Percentiles rank a stretch among this genome's conserved stretches.
Conservation (phyloP, 2,888 invertebrate species). For the Acanthoscelides obtectus region DNA sequence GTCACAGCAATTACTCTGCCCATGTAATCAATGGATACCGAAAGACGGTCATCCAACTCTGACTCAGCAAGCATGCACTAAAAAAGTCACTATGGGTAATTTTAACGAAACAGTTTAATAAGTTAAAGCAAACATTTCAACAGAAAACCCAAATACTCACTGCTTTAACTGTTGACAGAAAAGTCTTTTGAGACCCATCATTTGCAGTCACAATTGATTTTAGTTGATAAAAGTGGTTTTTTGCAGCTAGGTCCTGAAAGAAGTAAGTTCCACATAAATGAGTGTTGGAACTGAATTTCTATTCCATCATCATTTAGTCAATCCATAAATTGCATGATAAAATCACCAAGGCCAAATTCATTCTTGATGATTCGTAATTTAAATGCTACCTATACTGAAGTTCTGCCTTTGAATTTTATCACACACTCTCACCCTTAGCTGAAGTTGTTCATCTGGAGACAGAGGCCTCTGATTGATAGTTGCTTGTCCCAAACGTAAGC, state of each 20-base stretch:
- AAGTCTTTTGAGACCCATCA: constrained; percentile 62
- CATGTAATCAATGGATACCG: constrained; percentile 72
- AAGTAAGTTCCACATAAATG: no score
- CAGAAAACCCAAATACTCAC: constrained; percentile 44
- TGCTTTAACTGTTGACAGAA: constrained; percentile 76
- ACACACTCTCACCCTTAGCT: constrained; percentile 22
- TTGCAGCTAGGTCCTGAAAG: constrained; percentile 58
- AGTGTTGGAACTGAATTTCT: no score
- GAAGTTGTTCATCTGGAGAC: constrained; percentile 51
- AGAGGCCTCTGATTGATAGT: constrained; percentile 60
- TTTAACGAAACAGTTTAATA: background rate
- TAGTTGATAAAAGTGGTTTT: constrained; percentile 71
- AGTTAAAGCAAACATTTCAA: background rate
- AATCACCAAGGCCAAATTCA: no score
- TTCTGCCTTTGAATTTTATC: no score
- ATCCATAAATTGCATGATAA: no score
- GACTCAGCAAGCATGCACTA: constrained; percentile 72
- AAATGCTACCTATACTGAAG: no score
- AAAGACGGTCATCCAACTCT: constrained; percentile 72
- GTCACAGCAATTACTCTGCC: constrained; percentile 74
- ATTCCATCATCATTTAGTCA: no score
- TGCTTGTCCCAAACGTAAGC: constrained; percentile 62
- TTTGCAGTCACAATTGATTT: constrained; percentile 63
- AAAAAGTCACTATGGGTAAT: constrained; percentile 20
- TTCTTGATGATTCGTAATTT: no score